Conservation (phyloP, 2,888 invertebrate genomes). For the Craniophora ligustri region DNA sequence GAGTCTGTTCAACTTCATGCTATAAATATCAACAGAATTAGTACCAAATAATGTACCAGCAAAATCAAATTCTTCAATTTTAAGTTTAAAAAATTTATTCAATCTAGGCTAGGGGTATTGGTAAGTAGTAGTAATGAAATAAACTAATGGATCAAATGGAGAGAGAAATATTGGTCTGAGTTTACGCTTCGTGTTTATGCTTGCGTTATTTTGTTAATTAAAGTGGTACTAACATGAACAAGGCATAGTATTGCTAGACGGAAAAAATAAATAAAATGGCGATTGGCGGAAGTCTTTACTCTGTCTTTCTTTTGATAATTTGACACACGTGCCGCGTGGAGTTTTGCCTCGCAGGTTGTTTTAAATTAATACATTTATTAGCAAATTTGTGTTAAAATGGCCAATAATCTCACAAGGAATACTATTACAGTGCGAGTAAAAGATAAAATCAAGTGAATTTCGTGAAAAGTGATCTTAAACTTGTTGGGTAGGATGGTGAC, state of each 20-base stretch:
- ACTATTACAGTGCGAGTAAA: constrained; percentile 65
- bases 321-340: constrained; percentile 89
- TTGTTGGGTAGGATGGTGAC: constrained; percentile 57
- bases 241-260: constrained; percentile 62
- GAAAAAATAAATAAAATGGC: constrained; percentile 74
- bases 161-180: too few species aligned
- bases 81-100: too few species aligned
- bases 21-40: not conserved
- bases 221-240: constrained; percentile 7
- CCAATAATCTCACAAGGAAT: constrained; percentile 54
- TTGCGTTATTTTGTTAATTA: not conserved
- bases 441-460: constrained; percentile 60
- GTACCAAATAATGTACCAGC: too few species aligned
- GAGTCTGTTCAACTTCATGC: not conserved
- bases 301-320: constrained; percentile 85
- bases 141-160: too few species aligned
- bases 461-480: constrained; percentile 68
- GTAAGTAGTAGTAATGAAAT: too few species aligned
- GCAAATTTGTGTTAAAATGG: constrained; percentile 63
- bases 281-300: constrained; percentile 77
- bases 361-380: constrained; percentile 69
- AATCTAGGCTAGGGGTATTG: too few species aligned
- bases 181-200: too few species aligned
- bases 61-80: too few species aligned
- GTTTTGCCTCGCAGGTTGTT: constrained; percentile 86